A percentile compares a stretch with the other conserved stretches of the same genome.
Evolutionary conservation across 2,888 invertebrate species (phyloP).

Genomic region (Phyllotreta cruciferae): DNA sequence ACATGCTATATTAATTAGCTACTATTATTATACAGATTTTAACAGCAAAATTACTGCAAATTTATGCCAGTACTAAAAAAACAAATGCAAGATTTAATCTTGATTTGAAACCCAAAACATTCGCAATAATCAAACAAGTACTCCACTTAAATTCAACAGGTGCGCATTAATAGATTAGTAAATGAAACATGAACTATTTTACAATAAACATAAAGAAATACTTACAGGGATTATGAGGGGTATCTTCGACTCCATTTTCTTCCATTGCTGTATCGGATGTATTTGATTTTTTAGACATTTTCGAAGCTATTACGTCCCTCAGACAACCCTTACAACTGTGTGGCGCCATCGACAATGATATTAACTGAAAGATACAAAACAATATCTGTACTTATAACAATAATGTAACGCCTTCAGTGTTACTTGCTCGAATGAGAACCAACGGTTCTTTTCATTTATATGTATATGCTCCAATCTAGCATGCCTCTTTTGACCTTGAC

Average conservation of each 20-base stretch:
- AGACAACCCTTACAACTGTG: slow-evolving; percentile 63
- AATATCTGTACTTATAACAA: neutral
- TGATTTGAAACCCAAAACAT: no score
- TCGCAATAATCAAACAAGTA: no score
- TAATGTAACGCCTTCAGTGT: slow-evolving; percentile 4
- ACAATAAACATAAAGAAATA: slow-evolving; percentile 26
- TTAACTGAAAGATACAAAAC: slow-evolving; percentile 26
- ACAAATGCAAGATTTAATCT: no score
- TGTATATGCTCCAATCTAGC: slow-evolving; percentile 15
- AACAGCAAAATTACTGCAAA: no score
- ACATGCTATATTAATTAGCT: no score
- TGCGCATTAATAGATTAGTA: neutral
- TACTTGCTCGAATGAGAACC: slow-evolving; percentile 8
- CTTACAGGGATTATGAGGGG: slow-evolving; percentile 54
- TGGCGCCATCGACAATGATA: slow-evolving; percentile 59
- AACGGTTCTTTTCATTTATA: slow-evolving; percentile 6
- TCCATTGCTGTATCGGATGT: slow-evolving; percentile 46
- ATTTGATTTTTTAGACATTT: slow-evolving; percentile 50
- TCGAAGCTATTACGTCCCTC: slow-evolving; percentile 50
- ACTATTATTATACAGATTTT: no score
- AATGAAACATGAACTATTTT: neutral
- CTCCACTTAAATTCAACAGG: neutral
- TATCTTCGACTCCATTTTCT: slow-evolving; percentile 48
- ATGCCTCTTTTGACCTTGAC: slow-evolving; percentile 33
- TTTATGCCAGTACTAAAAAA: no score